These are phyloP conservation scores for Molorchus minor DNA, from an alignment of 2,888 invertebrate genomes.

Conservation along the genomic window DNA sequence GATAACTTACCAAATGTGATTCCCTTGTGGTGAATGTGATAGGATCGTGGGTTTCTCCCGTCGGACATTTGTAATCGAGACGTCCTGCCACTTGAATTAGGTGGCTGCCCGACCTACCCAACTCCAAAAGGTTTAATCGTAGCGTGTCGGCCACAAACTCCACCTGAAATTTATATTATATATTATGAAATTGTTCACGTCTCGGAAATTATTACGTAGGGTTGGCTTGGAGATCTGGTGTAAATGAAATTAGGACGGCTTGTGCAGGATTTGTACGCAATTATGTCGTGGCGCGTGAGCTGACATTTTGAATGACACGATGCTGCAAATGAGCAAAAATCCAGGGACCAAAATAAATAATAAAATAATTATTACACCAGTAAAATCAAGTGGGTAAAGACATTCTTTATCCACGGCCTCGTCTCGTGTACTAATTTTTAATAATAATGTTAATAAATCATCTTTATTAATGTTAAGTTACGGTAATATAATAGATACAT, in stretches of 20 bases:
- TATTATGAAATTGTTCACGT: constrained; percentile 8
- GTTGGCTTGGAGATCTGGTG: background rate
- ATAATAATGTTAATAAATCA: too few relatives aligned
- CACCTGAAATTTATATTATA: constrained; percentile 69
- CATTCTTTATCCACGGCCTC: too few relatives aligned
- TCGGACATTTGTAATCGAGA: constrained; percentile 86
- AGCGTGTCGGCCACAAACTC: constrained; percentile 91
- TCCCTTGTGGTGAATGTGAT: constrained; percentile 92
- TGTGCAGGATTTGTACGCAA: background rate
- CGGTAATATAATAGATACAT: too few relatives aligned
- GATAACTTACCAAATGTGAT: constrained; percentile 82
- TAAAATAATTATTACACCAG: too few relatives aligned
- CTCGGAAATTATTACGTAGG: background rate
- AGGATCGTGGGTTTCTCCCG: constrained; percentile 86
- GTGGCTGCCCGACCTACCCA: constrained; percentile 81
- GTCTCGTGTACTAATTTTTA: too few relatives aligned
- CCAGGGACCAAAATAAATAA: too few relatives aligned
- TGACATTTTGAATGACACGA: too few relatives aligned
- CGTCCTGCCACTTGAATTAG: constrained; percentile 85
- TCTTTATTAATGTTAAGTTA: too few relatives aligned
- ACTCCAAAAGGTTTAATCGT: constrained; percentile 86
- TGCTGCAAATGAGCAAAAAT: too few relatives aligned
- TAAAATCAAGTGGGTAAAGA: too few relatives aligned
- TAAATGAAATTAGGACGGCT: background rate
- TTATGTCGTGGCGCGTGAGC: background rate